Percentiles rank a stretch among this genome's conserved stretches.
These are phyloP conservation scores for Paguma larvata DNA, from an alignment of 2,797 vertebrate genomes.

Conservation along the genomic window DNA sequence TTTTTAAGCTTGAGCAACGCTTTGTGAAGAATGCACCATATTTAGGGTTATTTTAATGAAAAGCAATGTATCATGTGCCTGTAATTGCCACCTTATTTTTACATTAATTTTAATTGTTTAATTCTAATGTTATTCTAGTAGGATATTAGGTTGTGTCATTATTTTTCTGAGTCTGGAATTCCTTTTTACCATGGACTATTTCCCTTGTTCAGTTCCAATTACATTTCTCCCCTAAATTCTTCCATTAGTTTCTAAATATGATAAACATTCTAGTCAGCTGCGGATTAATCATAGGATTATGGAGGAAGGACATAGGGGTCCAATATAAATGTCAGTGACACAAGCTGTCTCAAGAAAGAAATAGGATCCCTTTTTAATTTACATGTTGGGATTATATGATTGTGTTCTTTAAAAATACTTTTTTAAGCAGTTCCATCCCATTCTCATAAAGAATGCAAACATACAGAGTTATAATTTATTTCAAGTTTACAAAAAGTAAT, in stretches of 20 bases:
- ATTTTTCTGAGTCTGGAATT: slow-evolving; percentile 49
- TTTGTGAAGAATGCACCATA: not conserved
- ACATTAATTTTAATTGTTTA: slow-evolving; percentile 20
- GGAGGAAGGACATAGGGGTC: not conserved
- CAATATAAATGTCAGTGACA: slow-evolving; percentile 45
- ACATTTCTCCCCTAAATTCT: not conserved
- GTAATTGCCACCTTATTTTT: not conserved
- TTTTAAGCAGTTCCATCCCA: not conserved
- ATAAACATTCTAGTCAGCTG: slow-evolving; percentile 65
- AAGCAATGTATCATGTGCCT: not conserved
- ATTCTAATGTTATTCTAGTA: not conserved
- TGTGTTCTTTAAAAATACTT: slow-evolving; percentile 48
- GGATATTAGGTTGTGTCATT: not conserved
- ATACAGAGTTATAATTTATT: not conserved
- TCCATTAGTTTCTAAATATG: slow-evolving; percentile 58
- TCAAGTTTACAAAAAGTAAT: slow-evolving; percentile 1
- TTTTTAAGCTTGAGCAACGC: not conserved
- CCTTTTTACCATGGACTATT: not conserved
- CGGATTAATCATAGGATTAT: slow-evolving; percentile 35
- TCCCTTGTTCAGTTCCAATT: not conserved
- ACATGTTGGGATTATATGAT: slow-evolving; percentile 38
- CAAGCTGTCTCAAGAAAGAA: slow-evolving; percentile 60
- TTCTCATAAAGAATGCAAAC: not conserved
- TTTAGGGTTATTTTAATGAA: slow-evolving; percentile 3
- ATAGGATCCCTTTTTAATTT: slow-evolving; percentile 31